These are phyloP conservation scores for Adrianichthys oophorus DNA, from an alignment of 2,797 vertebrate genomes.

Conservation along the genomic window DNA sequence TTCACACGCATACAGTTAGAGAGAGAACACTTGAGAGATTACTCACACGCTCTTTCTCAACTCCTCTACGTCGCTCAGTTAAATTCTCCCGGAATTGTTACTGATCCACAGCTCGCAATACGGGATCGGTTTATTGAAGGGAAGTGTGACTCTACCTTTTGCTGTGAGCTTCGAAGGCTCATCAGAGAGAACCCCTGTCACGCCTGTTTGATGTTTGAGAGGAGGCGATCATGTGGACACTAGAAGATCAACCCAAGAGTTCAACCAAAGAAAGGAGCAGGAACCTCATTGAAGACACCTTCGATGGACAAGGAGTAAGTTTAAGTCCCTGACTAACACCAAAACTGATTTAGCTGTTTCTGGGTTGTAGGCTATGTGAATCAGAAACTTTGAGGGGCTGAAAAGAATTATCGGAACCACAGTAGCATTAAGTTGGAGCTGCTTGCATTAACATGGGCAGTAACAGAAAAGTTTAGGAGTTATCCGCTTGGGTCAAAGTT, in stretches of 20 bases:
- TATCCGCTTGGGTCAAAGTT: slow-evolving; percentile 28
- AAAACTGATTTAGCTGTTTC: not conserved
- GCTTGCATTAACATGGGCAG: not conserved
- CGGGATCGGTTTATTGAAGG: not conserved
- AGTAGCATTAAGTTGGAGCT: too few relatives aligned
- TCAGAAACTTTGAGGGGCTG: too few relatives aligned
- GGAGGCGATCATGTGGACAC: not conserved
- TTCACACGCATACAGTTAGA: not conserved
- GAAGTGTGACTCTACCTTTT: not conserved
- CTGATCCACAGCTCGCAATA: not conserved
- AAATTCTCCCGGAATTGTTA: too few relatives aligned
- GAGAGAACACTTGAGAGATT: not conserved
- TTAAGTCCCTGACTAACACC: not conserved
- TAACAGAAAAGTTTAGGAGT: not conserved
- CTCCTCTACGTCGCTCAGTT: not conserved
- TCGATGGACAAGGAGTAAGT: too few relatives aligned
- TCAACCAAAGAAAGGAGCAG: not conserved
- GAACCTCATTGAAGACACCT: not conserved
- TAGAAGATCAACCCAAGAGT: not conserved
- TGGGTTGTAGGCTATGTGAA: too few relatives aligned
- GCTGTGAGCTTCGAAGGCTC: not conserved
- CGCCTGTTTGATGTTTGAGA: not conserved
- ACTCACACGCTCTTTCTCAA: not conserved
- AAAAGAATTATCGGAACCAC: too few relatives aligned
- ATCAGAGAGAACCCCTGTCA: not conserved